These are phyloP conservation scores for Rallus crepitans DNA, from an alignment of 2,797 vertebrate genomes.

Conservation along the genomic window DNA sequence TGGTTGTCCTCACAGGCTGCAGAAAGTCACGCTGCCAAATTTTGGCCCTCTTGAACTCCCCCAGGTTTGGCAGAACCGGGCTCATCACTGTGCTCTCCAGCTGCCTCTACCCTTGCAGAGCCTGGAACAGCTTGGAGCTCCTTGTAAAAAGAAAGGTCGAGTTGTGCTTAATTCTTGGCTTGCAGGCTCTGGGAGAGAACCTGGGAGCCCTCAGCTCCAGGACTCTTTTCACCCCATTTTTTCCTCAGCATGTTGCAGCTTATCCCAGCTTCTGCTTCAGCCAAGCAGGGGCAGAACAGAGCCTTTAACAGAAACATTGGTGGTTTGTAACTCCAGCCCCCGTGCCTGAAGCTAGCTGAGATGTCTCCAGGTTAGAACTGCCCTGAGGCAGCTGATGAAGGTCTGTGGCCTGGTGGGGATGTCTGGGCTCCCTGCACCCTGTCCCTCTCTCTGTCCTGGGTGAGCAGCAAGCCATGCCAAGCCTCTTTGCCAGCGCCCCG, in stretches of 20 bases:
- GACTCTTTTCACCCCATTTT: not conserved
- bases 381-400: not conserved
- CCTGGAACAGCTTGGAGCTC: not conserved
- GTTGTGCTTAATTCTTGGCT: not conserved
- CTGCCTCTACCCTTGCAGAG: not conserved
- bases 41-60: not conserved
- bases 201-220: not conserved
- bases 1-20: fast-evolving
- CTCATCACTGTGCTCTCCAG: not conserved
- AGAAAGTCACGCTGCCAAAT: not conserved
- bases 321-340: not conserved
- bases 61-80: not conserved
- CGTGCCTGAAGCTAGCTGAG: not conserved
- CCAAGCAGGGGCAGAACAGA: not conserved
- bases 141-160: not conserved
- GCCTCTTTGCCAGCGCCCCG: not conserved
- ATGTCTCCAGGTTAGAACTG: not conserved
- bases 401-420: not conserved
- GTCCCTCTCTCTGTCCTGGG: not conserved
- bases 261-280: not conserved
- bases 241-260: conserved; percentile 11
- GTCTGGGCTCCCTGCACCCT: not conserved
- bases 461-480: fast-evolving
- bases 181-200: not conserved
- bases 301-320: not conserved